Evolutionary conservation across 2,797 vertebrate genomes (phyloP).

Genomic region (Halcyon chelicuti): DNA sequence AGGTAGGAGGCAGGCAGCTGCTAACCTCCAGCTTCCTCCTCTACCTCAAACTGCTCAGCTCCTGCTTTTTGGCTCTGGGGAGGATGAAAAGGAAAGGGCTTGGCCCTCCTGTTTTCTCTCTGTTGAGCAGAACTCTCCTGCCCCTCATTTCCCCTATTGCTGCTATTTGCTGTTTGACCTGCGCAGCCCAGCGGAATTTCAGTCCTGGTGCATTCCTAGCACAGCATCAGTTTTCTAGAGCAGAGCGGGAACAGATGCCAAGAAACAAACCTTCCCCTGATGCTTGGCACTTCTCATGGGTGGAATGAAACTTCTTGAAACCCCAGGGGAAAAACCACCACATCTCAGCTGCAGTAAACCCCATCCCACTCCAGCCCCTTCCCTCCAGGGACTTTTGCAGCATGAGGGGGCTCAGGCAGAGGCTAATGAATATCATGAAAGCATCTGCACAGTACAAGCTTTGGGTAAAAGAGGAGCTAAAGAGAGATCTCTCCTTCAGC

Average conservation of each 20-base stretch:
- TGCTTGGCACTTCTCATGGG: slow-evolving; percentile 24
- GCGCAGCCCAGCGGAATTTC: slow-evolving; percentile 24
- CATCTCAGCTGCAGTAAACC: slow-evolving; percentile 6
- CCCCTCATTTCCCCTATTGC: background rate
- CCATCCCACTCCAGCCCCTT: background rate
- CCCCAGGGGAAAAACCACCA: background rate
- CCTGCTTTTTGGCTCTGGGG: background rate
- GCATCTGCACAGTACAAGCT: background rate
- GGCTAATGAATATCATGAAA: background rate
- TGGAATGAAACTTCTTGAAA: slow-evolving; percentile 35
- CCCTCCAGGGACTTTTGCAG: background rate
- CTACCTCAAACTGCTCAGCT: background rate
- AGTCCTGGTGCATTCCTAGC: slow-evolving; percentile 44
- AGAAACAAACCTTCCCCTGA: slow-evolving; percentile 36
- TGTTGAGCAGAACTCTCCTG: background rate
- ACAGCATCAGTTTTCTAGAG: slow-evolving; percentile 40
- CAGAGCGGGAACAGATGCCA: slow-evolving; percentile 55
- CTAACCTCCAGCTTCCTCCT: background rate
- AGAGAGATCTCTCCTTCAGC: background rate
- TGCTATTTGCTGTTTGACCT: slow-evolving; percentile 55
- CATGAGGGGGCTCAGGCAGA: background rate
- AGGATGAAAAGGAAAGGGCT: background rate
- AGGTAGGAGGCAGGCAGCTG: slow-evolving; percentile 6
- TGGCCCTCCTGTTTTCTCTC: background rate
- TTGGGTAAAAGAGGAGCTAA: background rate